Evolutionary conservation across 2,888 invertebrate species (phyloP).

Genomic region (Phrixothrix hirtus): DNA sequence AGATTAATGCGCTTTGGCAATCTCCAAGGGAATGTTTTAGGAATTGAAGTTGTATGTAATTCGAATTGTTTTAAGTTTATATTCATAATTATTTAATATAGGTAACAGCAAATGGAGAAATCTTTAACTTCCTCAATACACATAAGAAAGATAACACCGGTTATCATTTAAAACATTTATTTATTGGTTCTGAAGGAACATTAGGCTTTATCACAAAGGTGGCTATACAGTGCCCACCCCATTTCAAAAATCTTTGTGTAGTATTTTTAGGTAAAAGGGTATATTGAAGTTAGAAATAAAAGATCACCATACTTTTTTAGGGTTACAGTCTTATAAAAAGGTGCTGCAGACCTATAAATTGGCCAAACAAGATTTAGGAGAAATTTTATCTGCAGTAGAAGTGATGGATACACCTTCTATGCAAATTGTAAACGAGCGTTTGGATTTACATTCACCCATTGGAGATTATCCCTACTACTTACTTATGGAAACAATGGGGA

Average conservation of each 20-base stretch:
- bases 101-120: constrained; percentile 82
- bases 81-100: constrained; percentile 50
- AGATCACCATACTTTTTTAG: constrained; percentile 53
- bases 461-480: constrained; percentile 79
- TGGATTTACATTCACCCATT: constrained; percentile 65
- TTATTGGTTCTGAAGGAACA: constrained; percentile 97
- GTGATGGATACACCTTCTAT: constrained; percentile 82
- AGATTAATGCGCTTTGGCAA: constrained; percentile 91
- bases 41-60: constrained; percentile 78
- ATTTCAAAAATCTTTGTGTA: constrained; percentile 76
- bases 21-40: constrained; percentile 86
- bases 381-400: constrained; percentile 94
- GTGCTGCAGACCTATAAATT: constrained; percentile 75
- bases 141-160: constrained; percentile 98
- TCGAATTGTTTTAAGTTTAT: too few relatives aligned
- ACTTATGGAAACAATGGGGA: constrained; percentile 84
- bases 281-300: neutral
- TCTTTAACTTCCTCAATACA: constrained; percentile 81
- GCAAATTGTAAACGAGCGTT: constrained; percentile 64
- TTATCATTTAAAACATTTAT: constrained; percentile 92
- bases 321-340: constrained; percentile 74
- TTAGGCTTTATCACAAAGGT: constrained; percentile 92
- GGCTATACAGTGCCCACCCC: constrained; percentile 83
- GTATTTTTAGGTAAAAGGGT: constrained; percentile 76
- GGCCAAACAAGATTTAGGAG: constrained; percentile 76